Base-by-base conservation (phyloP, 2,113 vertebrate species). In the Ciconia maguari region DNA sequence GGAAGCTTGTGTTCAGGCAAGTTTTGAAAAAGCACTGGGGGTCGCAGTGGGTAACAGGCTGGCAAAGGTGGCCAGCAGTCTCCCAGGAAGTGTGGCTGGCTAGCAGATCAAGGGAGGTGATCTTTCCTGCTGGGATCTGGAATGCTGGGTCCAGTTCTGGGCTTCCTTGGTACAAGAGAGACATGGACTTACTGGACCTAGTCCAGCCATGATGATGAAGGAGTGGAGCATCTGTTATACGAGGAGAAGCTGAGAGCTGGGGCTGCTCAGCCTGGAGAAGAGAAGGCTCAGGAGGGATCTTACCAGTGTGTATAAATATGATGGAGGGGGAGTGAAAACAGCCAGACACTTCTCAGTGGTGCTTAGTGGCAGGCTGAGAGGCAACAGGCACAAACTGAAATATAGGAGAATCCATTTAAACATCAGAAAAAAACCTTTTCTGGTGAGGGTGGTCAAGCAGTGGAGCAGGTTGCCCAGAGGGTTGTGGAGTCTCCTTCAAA, bases 141-240 rank as follows among this genome's bases (percentile, higher is more conserved):
- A 55, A 42, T 2, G n/a, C 44, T 71, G 42, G 1, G 1, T 44
- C 49, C 16, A 4, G 49, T 78, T 38, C 72, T 74, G 41, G 29
- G 9, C 46, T 70, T 61, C 41, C 29, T 26, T 58, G 30, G 4
- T 76, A 12, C 11, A 7, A 26, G 17, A 62, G 55, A 44, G 15
- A 25, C 6, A 4, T 0, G 1, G 20, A 4, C 9, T 21, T 66
- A 6, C 2, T 34, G 21, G 26, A 52, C 10, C 7, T 34, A 20
- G n/a, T 58, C 38, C 22, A 32, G 54, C 61, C 2, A 0, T 20
- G 20, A 14, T 19, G 27, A 4, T 48, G 51, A n/a, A 8, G 58
- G 36, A 49, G 15, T 5, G 24, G 22, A 52, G 15, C 13, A 44
- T 20, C 44, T 64, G 13, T 38, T 52, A 14, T 38, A 5, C 0